A percentile compares a stretch with the other conserved stretches of the same genome.
phyloP scores from a whole-genome alignment of 64 coral and sea anemone species.

The Stylophora pistillata region DNA sequence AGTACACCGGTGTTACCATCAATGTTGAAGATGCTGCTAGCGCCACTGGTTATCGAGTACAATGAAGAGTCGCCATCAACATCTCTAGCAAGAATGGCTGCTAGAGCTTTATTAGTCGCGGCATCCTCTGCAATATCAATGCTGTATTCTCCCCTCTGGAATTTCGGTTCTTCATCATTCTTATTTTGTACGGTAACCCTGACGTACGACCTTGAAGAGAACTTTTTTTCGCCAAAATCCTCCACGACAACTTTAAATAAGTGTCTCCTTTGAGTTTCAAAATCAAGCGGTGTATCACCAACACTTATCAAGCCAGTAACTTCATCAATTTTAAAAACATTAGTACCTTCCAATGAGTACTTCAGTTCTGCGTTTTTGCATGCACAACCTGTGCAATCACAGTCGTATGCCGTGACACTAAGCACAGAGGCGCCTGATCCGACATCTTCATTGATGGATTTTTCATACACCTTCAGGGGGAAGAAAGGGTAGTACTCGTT shows the following conservation, averaged over 20 bases:
- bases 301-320: constrained; percentile 63
- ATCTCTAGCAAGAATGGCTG: constrained; percentile 62
- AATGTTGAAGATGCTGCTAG: constrained; percentile 36
- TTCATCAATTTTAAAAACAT: constrained; percentile 55
- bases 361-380: constrained; percentile 43
- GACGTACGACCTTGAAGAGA: constrained; percentile 37
- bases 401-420: constrained; percentile 47
- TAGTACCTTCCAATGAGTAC: constrained; percentile 51
- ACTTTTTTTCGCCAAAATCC: constrained; percentile 46
- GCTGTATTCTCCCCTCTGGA: constrained; percentile 10
- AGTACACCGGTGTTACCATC: constrained; percentile 55
- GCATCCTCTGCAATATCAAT: constrained; percentile 67
- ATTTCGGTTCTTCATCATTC: constrained; percentile 66
- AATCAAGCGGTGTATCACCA: constrained; percentile 35
- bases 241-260: constrained; percentile 43
- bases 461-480: neutral
- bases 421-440: constrained; percentile 29
- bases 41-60: constrained; percentile 61
- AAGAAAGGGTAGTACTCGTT: constrained; percentile 78
- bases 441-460: constrained; percentile 18
- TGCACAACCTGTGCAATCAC: constrained; percentile 54
- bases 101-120: constrained; percentile 32
- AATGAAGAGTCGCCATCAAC: constrained; percentile 34
- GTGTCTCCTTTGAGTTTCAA: constrained; percentile 40
- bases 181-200: constrained; percentile 53